Conservation (phyloP, 2,888 invertebrate genomes). For the Zygogramma bicolorata region DNA sequence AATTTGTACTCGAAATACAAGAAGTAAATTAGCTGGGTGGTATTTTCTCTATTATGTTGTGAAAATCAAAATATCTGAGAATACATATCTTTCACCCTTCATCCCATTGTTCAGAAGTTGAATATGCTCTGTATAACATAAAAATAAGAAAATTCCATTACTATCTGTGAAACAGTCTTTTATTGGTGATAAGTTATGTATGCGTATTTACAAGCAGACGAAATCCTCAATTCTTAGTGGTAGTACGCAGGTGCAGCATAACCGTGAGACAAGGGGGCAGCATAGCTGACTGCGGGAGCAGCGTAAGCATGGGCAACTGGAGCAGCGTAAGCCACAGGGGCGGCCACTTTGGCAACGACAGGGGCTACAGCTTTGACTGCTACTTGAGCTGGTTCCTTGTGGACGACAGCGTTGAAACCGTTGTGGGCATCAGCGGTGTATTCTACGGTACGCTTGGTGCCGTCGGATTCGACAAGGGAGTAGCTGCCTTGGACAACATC, state of each 20-base stretch:
- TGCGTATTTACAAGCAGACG: conserved; percentile 49
- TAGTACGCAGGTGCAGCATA: conserved; percentile 22
- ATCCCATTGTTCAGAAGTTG: too few relatives aligned
- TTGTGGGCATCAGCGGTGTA: conserved; percentile 69
- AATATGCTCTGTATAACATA: conserved; percentile 41
- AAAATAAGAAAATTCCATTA: not conserved
- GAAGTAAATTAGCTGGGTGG: too few relatives aligned
- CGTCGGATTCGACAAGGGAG: conserved; percentile 69
- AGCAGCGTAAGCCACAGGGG: conserved; percentile 30
- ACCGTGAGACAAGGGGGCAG: conserved; percentile 32
- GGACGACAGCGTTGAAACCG: conserved; percentile 70
- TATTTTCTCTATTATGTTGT: too few relatives aligned
- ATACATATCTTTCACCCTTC: too few relatives aligned
- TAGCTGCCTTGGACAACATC: conserved; percentile 68
- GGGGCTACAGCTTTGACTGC: conserved; percentile 58
- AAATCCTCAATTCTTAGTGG: not conserved
- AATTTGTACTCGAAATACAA: too few relatives aligned
- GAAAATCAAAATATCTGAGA: too few relatives aligned
- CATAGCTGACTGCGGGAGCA: conserved; percentile 14
- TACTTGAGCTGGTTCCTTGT: conserved; percentile 63
- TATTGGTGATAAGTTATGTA: conserved; percentile 31
- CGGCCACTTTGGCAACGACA: conserved; percentile 28
- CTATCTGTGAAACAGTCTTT: not conserved
- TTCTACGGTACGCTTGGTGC: conserved; percentile 68
- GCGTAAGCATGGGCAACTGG: conserved; percentile 31